Conservation (phyloP, 2,888 invertebrate genomes). For the Leptopilina myrica region DNA sequence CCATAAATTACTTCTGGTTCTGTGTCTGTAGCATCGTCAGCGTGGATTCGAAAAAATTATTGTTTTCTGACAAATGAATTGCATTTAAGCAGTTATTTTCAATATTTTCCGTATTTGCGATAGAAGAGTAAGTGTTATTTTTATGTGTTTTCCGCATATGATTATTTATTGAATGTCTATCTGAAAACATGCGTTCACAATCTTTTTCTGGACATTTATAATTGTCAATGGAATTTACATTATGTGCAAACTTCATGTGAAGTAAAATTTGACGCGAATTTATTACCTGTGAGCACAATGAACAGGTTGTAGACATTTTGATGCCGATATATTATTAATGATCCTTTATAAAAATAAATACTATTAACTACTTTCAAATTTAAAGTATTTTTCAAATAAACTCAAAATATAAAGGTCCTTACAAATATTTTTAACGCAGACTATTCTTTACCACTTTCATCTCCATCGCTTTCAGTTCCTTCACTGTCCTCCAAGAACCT, state of each 20-base stretch:
- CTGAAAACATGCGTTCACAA: neutral
- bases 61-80: too few species aligned
- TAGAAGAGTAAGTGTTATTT: too few species aligned
- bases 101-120: too few species aligned
- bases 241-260: too few species aligned
- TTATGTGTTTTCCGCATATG: too few species aligned
- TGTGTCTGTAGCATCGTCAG: neutral
- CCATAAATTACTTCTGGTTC: slow-evolving; percentile 28
- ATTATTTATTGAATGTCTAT: neutral
- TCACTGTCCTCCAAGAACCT: neutral
- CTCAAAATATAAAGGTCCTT: neutral
- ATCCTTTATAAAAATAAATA: neutral
- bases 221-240: slow-evolving; percentile 3
- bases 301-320: neutral
- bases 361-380: neutral
- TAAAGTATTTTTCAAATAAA: neutral
- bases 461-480: neutral
- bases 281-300: too few species aligned
- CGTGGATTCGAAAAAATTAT: too few species aligned
- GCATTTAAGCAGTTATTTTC: too few species aligned
- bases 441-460: neutral
- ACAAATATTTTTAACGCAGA: too few species aligned
- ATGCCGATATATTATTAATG: neutral
- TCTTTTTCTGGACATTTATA: neutral
- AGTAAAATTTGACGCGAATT: too few species aligned